Evolutionary conservation across 2,888 invertebrate species (phyloP), one percentile per base, ranked within the genome.

Genomic region (Phyllotreta striolata): DNA sequence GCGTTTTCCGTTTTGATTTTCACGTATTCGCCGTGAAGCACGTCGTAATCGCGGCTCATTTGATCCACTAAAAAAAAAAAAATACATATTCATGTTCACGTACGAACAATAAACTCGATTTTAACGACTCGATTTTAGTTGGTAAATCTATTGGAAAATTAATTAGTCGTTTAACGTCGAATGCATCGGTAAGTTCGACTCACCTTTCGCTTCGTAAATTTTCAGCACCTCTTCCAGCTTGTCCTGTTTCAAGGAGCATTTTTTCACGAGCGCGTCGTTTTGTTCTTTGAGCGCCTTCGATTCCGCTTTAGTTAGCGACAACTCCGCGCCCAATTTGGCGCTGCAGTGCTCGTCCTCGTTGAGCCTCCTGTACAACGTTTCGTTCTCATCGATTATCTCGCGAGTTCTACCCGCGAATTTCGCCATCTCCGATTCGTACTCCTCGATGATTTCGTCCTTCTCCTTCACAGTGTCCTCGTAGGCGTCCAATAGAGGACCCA

Each of bases 401-500:
- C 91, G 91, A 0, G 91, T 84, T 75, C 88, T 88, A n/a, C 87
- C 87, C 39, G 90, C 89, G 57, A 92, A 90, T 12, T 83, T 83
- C 66, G 89, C 88, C 66, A 93, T 86, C 76, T 91, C 90, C 41
- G 84, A 84, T 72, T 89, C 89, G 69, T 91, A 92, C 70, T 88
- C 88, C 12, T 83, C 76, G 52, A 93, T 88, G 0, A 93, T 84
- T 43, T 86, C 86, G 62, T 91, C 89, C 76, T 93, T 93, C 72
- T 93, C 93, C 71, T 84, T 84, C 0, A 93, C 79, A 66, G 89
- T 90, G 75, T 92, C 92, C 78, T 92, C 90, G 74, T 92, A 93
- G 0, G 92, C 91, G 75, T 91, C 88, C 67, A 93, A 83, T 3
- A 93, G 82, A 0, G 93, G 93, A 0, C 62, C 89, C 67, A 90